Conservation (phyloP, 1,140 invertebrate genomes). For the Tetramorium alpestre region DNA sequence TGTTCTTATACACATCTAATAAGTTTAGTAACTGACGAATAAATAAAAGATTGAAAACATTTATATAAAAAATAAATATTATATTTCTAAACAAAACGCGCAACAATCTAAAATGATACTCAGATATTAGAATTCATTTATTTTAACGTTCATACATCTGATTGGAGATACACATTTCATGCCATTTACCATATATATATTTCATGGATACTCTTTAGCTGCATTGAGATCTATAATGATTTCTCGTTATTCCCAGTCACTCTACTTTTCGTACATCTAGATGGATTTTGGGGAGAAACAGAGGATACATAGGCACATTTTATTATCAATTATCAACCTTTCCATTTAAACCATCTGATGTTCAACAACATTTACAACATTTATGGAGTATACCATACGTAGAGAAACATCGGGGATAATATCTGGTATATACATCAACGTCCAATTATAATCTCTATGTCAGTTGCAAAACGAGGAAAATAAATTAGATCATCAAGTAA, state of each 20-base stretch:
- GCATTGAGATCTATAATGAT: constrained; percentile 23
- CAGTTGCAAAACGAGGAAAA: constrained; percentile 19
- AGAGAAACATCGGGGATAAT: constrained; percentile 24
- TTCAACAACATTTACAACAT: constrained; percentile 71
- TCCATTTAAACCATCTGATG: constrained; percentile 64
- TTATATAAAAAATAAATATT: too few relatives aligned
- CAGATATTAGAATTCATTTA: constrained; percentile 55
- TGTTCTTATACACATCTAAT: not conserved
- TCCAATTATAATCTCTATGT: constrained; percentile 39
- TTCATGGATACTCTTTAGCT: not conserved
- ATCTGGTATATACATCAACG: constrained; percentile 60
- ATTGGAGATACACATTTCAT: constrained; percentile 25
- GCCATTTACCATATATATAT: not conserved
- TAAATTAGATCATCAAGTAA: constrained; percentile 20
- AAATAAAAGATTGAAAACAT: too few relatives aligned
- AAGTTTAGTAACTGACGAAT: too few relatives aligned
- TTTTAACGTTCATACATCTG: constrained; percentile 60
- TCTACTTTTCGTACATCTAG: constrained; percentile 16
- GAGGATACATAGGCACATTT: constrained; percentile 72
- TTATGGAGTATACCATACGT: constrained; percentile 50
- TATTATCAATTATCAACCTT: constrained; percentile 71
- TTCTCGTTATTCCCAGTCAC: constrained; percentile 14
- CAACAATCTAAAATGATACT: not conserved
- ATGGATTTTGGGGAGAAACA: constrained; percentile 36
- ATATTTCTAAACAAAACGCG: not conserved